Evolutionary conservation across 2,888 invertebrate species (phyloP), one percentile per base, ranked within the genome.

Genomic region (Stratiomys singularior): DNA sequence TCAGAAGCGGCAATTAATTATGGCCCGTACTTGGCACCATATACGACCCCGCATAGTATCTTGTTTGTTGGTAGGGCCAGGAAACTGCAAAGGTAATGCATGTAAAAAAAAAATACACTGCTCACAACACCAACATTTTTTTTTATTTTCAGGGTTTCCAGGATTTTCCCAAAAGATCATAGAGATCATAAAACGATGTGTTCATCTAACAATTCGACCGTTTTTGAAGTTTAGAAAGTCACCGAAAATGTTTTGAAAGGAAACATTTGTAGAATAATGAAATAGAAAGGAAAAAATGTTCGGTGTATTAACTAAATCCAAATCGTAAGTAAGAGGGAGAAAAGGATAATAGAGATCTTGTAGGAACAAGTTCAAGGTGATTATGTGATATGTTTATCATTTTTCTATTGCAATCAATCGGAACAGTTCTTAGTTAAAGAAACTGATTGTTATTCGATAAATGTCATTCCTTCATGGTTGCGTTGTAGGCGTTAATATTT

Each of bases 1-100:
- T 47, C 71, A 71, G 71, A 25, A 71, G 71, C 52, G 47, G 71
- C 47, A 71, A 71, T 71, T 52, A 71, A 71, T 71, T 71, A 71
- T 52, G 71, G 18, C 47, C 71, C 52, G 52, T 18, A 52, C 52
- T 52, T 52, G 52, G 52, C 7, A 9, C 18, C 18, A 52, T 52
- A 52, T 52, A 52, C 3, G 15, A 52, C n/a, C 15, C n/a, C 15
- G 52, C 15, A 4, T 37, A 9, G 52, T 52, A 18, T 13, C 18
- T 13, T 52, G 52, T 52, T 4, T 52, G 15, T 52, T 15, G 7
- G 52, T 7, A n/a, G 15, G 52, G 52, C 52, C 7, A 13, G 18
- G 52, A 52, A 37, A 18, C 52, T 9, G 52, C 52, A 4, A 18
- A 52, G 18, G 52, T 52, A 52, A 52, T 13, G n/a, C 2, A 52